phyloP scores from a whole-genome alignment of 2,888 invertebrate genomes.

The Chrysina gloriosa region DNA sequence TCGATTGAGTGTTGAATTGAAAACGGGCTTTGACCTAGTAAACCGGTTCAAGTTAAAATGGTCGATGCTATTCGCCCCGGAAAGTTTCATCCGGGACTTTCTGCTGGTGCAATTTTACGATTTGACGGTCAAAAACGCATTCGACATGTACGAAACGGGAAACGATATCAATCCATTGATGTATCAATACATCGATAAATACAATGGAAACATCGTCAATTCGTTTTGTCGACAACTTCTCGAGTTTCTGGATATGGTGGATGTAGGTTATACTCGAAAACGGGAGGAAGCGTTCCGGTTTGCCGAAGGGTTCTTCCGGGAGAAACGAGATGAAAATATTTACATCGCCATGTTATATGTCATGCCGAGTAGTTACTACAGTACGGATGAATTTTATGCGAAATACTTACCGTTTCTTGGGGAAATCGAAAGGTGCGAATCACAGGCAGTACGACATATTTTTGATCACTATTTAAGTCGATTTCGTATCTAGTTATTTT shows the following conservation, averaged over 20 bases:
- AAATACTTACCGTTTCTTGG: slow-evolving; percentile 9
- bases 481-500: not conserved
- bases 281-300: not conserved
- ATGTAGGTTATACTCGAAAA: not conserved
- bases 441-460: not conserved
- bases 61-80: not conserved
- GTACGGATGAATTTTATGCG: not conserved
- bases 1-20: not conserved
- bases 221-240: slow-evolving; percentile 4
- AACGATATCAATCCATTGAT: slow-evolving; percentile 10
- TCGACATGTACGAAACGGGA: not conserved
- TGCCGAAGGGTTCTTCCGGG: slow-evolving; percentile 12
- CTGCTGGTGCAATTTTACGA: slow-evolving; percentile 18
- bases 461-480: slow-evolving; percentile 6
- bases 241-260: not conserved
- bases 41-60: not conserved
- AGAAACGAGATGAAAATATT: slow-evolving; percentile 15
- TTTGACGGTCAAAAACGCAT: not conserved
- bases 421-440: not conserved
- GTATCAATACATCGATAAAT: slow-evolving; percentile 9
- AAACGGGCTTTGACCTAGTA: not conserved
- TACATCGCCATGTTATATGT: slow-evolving; percentile 16
- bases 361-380: not conserved
- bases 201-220: slow-evolving; percentile 13
- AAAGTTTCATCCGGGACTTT: slow-evolving; percentile 10